These are phyloP conservation scores for Dasyornis broadbenti DNA, from an alignment of 2,113 vertebrate species.

Conservation along the genomic window DNA sequence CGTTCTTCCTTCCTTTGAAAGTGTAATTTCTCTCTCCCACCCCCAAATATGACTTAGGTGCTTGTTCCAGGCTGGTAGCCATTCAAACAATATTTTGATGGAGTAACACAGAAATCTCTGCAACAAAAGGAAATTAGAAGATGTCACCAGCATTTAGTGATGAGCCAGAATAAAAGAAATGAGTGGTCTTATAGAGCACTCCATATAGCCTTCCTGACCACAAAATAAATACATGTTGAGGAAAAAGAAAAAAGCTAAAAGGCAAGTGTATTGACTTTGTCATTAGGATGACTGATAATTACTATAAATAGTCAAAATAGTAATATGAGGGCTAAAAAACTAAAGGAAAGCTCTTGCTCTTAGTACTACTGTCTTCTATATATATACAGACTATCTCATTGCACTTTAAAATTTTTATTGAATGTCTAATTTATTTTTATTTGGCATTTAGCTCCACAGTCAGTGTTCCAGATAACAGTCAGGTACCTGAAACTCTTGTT, in stretches of 20 bases:
- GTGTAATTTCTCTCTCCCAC: background rate
- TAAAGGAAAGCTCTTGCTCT: background rate
- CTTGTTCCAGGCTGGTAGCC: background rate
- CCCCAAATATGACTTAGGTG: background rate
- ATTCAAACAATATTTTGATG: background rate
- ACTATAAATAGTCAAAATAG: background rate
- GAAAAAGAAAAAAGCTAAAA: background rate
- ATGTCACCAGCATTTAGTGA: background rate
- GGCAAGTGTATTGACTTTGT: background rate
- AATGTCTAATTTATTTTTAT: background rate
- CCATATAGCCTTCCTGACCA: background rate
- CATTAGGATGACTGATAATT: background rate
- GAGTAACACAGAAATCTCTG: background rate
- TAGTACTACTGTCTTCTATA: background rate
- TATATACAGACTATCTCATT: background rate
- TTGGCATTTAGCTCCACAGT: background rate
- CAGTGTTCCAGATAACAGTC: background rate
- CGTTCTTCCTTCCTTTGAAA: background rate
- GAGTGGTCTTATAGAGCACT: background rate
- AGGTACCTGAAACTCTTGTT: background rate
- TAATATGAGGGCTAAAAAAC: background rate
- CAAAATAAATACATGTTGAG: background rate
- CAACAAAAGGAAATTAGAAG: background rate
- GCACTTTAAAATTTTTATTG: background rate
- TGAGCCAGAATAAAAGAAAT: background rate